Evolutionary conservation across 37 sponge, comb jelly and placozoan genomes (phyloP).

Genomic region (Halichondria panicea): DNA sequence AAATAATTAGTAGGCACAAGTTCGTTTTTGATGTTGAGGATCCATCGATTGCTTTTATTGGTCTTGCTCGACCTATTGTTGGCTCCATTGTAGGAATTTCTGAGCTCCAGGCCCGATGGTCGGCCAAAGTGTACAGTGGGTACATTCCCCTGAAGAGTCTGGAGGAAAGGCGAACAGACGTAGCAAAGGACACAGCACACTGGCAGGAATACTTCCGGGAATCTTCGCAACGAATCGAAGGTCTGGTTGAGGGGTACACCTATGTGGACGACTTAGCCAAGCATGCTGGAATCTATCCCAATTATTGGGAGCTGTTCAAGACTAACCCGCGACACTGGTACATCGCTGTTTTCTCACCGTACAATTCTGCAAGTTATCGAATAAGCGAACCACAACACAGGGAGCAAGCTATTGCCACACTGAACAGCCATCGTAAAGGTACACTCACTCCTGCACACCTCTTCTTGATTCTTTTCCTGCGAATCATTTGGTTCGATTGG

Average conservation of each 20-base stretch:
- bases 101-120: constrained; percentile 89
- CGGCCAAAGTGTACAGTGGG: constrained; percentile 69
- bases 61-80: constrained; percentile 79
- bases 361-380: constrained; percentile 70
- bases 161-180: constrained; percentile 35
- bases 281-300: constrained; percentile 78
- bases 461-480: constrained; percentile 70
- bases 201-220: constrained; percentile 66
- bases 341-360: constrained; percentile 69
- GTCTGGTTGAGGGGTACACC: constrained; percentile 73
- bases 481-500: constrained; percentile 69
- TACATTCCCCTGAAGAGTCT: constrained; percentile 42
- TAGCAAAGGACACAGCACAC: constrained; percentile 38
- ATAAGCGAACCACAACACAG: constrained; percentile 64
- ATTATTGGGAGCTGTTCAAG: constrained; percentile 72
- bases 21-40: constrained; percentile 78
- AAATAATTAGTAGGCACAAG: constrained; percentile 70
- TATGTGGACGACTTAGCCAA: constrained; percentile 80
- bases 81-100: constrained; percentile 77
- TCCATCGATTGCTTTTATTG: constrained; percentile 81
- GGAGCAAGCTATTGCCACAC: constrained; percentile 45
- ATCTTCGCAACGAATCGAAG: constrained; percentile 47
- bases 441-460: constrained; percentile 66
- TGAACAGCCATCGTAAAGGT: constrained; percentile 53
- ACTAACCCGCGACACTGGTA: constrained; percentile 63